Percentiles rank a stretch among this genome's conserved stretches.
phyloP scores from a whole-genome alignment of 2,797 vertebrate genomes.

The Sphenopsis melanotis region DNA sequence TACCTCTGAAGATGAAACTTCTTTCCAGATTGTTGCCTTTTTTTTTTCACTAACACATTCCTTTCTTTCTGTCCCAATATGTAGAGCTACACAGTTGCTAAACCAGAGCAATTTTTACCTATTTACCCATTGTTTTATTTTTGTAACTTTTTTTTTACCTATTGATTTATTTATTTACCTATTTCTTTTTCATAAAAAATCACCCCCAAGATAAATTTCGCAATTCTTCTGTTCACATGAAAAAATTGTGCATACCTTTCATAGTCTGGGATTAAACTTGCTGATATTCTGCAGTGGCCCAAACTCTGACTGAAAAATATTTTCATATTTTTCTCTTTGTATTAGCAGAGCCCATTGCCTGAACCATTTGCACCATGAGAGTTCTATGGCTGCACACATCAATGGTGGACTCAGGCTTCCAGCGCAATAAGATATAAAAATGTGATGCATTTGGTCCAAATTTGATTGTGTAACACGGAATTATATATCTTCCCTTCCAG shows the following conservation, averaged over 20 bases:
- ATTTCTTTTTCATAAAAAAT: neutral
- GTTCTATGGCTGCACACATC: neutral
- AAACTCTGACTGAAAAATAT: neutral
- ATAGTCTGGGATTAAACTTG: neutral
- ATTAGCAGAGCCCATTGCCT: neutral
- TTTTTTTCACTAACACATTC: neutral
- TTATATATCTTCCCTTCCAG: neutral
- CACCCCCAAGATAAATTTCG: neutral
- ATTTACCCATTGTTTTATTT: neutral
- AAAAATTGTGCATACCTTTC: neutral
- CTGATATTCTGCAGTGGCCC: neutral
- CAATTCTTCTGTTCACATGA: neutral
- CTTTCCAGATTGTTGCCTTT: neutral
- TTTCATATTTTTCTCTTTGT: neutral
- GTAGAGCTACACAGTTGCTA: neutral
- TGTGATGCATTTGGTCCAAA: neutral
- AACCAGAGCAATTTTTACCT: neutral
- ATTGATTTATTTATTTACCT: neutral
- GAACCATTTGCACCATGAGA: neutral
- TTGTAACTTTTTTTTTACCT: neutral
- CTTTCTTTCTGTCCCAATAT: neutral
- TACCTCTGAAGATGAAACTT: neutral
- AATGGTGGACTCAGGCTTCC: neutral
- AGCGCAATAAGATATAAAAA: neutral
- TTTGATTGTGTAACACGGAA: neutral